Percentiles rank a stretch among this genome's conserved stretches.
These are phyloP conservation scores for Myrmophylax atrothorax DNA, from an alignment of 2,113 vertebrate species.

Conservation along the genomic window DNA sequence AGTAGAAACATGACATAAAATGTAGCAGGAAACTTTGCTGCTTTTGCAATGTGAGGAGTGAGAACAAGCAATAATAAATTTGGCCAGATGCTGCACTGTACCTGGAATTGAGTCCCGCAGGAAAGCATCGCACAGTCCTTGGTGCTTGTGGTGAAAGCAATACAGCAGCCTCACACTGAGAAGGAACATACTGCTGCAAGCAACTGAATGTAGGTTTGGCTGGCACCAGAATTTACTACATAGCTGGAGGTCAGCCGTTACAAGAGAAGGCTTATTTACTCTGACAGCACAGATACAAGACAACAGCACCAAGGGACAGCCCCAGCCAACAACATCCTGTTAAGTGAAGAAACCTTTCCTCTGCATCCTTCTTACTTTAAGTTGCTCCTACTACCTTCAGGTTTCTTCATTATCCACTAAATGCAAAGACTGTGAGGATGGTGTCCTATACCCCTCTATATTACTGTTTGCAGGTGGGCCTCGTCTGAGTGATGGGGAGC, in stretches of 20 bases:
- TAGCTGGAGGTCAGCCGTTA: not conserved
- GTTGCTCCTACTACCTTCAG: not conserved
- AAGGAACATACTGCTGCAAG: fast-evolving
- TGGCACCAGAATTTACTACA: not conserved
- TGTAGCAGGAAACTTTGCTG: not conserved
- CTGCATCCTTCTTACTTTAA: fast-evolving
- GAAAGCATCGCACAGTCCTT: not conserved
- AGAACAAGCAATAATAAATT: not conserved
- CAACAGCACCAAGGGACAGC: not conserved
- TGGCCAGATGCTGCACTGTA: not conserved
- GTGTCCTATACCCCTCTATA: not conserved
- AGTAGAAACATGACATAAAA: not conserved
- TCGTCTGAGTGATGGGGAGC: not conserved
- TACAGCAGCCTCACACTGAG: not conserved
- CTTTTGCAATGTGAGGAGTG: not conserved
- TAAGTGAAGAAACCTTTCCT: not conserved
- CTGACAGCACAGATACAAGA: not conserved
- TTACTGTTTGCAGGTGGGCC: not conserved
- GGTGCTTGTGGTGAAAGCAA: not conserved
- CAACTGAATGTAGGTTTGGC: not conserved
- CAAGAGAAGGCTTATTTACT: not conserved
- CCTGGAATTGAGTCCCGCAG: not conserved
- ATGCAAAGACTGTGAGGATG: not conserved
- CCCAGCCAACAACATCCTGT: not conserved
- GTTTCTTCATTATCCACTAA: not conserved